phyloP scores from a whole-genome alignment of 2,888 invertebrate genomes.

The Lithosia quadra region DNA sequence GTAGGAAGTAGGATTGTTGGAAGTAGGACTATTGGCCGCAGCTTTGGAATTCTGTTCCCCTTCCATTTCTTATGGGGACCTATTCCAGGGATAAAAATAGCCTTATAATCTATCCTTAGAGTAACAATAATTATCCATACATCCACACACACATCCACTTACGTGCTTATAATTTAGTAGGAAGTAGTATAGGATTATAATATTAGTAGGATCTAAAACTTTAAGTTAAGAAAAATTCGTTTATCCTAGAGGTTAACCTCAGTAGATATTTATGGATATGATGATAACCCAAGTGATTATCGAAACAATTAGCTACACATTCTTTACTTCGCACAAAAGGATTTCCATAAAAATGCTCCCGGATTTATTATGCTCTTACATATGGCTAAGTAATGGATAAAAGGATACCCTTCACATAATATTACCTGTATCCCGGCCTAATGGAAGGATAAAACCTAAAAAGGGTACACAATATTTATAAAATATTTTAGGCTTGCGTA shows the following conservation, averaged over 20 bases:
- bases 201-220: conserved; percentile 1
- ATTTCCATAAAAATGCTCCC: conserved; percentile 15
- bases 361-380: conserved; percentile 16
- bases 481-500: conserved; percentile 10
- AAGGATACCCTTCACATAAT: conserved; percentile 14
- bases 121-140: too few relatives aligned
- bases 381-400: conserved; percentile 18
- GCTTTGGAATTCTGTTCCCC: too few relatives aligned
- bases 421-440: conserved; percentile 16
- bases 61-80: too few relatives aligned
- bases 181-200: too few relatives aligned
- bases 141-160: too few relatives aligned
- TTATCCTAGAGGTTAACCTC: neutral
- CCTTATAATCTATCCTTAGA: too few relatives aligned
- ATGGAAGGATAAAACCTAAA: conserved; percentile 16
- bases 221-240: neutral
- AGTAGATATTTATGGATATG: neutral
- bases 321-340: conserved; percentile 5
- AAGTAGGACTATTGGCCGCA: too few relatives aligned
- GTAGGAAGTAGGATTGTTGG: too few relatives aligned
- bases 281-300: neutral
- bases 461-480: conserved; percentile 17
- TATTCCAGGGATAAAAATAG: too few relatives aligned
- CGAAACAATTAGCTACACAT: conserved; percentile 3
- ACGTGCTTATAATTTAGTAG: too few relatives aligned